Evolutionary conservation across 2,888 invertebrate species (phyloP), one percentile per base, ranked within the genome.

Genomic region (Syritta pipiens): DNA sequence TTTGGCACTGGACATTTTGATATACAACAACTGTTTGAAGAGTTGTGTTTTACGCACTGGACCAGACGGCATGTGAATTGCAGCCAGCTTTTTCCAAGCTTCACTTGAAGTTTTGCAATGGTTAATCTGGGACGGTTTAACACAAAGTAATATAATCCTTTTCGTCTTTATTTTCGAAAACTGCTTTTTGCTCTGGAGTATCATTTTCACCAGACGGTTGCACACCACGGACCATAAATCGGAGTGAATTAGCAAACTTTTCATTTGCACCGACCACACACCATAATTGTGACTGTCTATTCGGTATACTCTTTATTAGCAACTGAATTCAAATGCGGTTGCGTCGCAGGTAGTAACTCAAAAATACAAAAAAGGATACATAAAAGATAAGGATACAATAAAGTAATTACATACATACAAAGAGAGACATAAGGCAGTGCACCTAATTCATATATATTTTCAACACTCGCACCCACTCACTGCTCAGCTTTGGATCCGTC

Each of bases 41-140:
- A 82, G 44, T 5, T 37, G 44, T 19, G 71, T 67, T 51, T 69
- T 81, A 6, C 76, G 30, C 4, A 65, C 62, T 1, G 86, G 87
- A 3, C 86, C 86, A 14, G 81, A 82, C n/a, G 86, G 86, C 63
- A 85, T 83, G 48, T 86, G 85, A 17, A 85, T 84, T 4, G 12
- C 24, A 35, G 85, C 55, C 19, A 89, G 71, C 65, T 84, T 88
- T 2, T 82, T 24, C 88, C 88, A 89, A n/a, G 87, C 81, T 7
- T 85, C 84, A 5, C 81, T 83, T 0, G 87, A 84, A 7, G 51
- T 77, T 9, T 30, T 40, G 55, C 84, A 86, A 10, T 63, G 55
- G 37, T 84, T 85, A 1, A 86, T 42, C 63, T 84, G 84, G 0
- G 83, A 35, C 1, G 67, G 20, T n/a, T 60, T 49, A 7, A 69